A percentile compares a stretch with the other conserved stretches of the same genome.
Conservation (phyloP, 1,140 invertebrate genomes). For the Coboldia fuscipes region DNA sequence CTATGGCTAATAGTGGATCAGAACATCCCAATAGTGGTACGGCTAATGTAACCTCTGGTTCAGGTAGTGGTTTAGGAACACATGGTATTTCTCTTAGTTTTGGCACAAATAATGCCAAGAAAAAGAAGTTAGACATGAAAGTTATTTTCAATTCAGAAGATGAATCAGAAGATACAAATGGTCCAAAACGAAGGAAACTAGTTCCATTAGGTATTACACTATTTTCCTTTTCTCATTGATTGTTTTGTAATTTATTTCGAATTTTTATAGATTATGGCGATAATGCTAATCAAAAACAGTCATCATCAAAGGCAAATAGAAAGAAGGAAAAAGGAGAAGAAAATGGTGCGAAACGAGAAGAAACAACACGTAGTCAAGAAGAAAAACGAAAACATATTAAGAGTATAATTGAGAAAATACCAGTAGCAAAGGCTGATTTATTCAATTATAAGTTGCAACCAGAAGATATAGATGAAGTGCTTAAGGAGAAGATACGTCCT, state of each 20-base stretch:
- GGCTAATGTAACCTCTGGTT: too few species aligned
- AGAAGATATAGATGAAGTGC: constrained; percentile 38
- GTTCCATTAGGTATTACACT: constrained; percentile 60
- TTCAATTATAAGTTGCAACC: constrained; percentile 90
- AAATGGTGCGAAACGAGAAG: constrained; percentile 37
- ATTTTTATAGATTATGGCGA: constrained; percentile 37
- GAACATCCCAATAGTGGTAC: too few species aligned
- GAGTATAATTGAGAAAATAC: constrained; percentile 93
- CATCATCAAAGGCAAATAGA: constrained; percentile 18
- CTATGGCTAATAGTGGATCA: too few species aligned
- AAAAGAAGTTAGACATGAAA: constrained; percentile 61
- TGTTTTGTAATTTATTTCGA: not conserved
- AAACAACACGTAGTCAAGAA: constrained; percentile 57
- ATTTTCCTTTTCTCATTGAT: not conserved
- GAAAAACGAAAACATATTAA: constrained; percentile 94
- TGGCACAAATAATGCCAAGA: constrained; percentile 25
- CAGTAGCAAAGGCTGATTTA: constrained; percentile 87
- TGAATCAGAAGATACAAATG: constrained; percentile 45
- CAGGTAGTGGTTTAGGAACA: too few species aligned
- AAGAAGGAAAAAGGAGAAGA: constrained; percentile 17
- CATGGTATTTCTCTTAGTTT: too few species aligned
- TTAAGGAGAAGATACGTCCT: constrained; percentile 95
- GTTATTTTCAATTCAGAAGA: constrained; percentile 86
- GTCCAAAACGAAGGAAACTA: constrained; percentile 57
- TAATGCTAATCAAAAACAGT: not conserved